These are phyloP conservation scores for Acanthisitta chloris DNA, from an alignment of 2,113 vertebrate species.

Conservation along the genomic window DNA sequence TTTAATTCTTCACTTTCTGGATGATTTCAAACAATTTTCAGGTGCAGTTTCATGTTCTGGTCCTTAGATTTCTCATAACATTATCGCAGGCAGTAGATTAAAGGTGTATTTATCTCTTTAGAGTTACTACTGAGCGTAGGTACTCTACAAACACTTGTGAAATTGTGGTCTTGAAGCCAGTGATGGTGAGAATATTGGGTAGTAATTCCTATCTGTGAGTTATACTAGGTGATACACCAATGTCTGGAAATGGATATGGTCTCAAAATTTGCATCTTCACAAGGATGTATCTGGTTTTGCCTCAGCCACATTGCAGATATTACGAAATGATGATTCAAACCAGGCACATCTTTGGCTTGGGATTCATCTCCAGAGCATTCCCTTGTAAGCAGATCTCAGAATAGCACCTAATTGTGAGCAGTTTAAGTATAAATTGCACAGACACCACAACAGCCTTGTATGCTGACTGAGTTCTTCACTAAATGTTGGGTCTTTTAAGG, in stretches of 20 bases:
- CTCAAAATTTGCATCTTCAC: neutral
- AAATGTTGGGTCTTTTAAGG: neutral
- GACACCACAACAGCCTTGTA: neutral
- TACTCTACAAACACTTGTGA: neutral
- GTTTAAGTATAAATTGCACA: neutral
- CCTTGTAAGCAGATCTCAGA: neutral
- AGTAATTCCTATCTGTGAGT: neutral
- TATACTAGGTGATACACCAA: neutral
- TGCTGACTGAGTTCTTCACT: neutral
- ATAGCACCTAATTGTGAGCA: neutral
- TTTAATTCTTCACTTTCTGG: neutral
- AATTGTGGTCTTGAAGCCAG: neutral
- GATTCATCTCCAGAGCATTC: neutral
- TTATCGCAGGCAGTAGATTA: neutral
- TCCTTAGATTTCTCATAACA: accelerated
- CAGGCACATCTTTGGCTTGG: neutral
- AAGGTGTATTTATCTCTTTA: neutral
- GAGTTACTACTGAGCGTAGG: neutral
- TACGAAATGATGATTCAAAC: neutral
- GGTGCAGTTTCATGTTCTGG: neutral
- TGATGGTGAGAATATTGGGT: neutral
- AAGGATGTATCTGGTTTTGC: neutral
- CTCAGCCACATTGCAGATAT: neutral
- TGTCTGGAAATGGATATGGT: neutral
- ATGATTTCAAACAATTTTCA: neutral